Evolutionary conservation across 2,888 invertebrate species (phyloP).

Genomic region (Carcina quercana): DNA sequence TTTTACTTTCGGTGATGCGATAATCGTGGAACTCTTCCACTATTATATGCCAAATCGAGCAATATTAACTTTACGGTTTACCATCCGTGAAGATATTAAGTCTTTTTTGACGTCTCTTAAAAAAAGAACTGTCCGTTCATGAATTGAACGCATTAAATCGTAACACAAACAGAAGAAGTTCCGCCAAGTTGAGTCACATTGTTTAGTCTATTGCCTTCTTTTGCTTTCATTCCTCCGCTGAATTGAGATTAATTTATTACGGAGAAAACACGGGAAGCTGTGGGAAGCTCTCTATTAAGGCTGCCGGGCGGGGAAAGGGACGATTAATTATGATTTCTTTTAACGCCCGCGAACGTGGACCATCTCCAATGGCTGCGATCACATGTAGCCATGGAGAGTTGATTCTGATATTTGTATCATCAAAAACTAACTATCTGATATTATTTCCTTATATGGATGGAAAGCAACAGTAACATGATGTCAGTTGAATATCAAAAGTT

Average conservation of each 20-base stretch:
- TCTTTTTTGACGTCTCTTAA: no score
- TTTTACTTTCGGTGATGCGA: no score
- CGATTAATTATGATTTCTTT: constrained; percentile 73
- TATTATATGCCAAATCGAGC: no score
- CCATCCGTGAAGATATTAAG: no score
- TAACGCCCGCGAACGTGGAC: constrained; percentile 46
- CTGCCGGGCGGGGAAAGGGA: constrained; percentile 51
- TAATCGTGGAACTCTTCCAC: no score
- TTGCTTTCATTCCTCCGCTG: constrained; percentile 26
- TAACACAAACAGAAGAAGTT: no score
- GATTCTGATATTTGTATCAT: background rate
- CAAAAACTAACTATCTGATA: background rate
- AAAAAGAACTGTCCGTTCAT: no score
- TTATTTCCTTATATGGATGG: background rate
- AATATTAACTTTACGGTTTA: no score
- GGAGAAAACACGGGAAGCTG: constrained; percentile 65
- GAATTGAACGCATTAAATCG: no score
- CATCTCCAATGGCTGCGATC: constrained; percentile 29
- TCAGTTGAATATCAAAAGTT: no score
- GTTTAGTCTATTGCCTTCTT: constrained; percentile 45
- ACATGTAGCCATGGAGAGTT: constrained; percentile 23
- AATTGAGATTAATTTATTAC: constrained; percentile 72
- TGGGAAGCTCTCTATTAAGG: constrained; percentile 65
- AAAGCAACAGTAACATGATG: background rate
- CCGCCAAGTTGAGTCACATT: constrained; percentile 44